Evolutionary conservation across 2,797 vertebrate species (phyloP).

Genomic region (Pteropus rufus): DNA sequence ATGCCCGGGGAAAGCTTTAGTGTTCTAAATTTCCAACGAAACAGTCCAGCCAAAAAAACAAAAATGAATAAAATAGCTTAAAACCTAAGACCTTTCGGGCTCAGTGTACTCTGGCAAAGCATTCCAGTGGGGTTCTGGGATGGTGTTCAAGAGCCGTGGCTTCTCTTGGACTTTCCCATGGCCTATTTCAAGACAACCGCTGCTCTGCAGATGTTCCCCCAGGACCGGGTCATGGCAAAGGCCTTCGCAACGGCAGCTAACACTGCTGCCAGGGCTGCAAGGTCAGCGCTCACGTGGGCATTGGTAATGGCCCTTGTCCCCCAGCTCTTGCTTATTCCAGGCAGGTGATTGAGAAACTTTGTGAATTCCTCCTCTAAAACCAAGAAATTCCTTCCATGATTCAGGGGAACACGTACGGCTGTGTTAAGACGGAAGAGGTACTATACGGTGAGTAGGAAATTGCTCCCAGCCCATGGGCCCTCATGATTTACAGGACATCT

Average conservation of each 20-base stretch:
- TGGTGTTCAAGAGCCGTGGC: conserved; percentile 80
- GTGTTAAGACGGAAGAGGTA: background rate
- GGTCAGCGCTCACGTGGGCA: background rate
- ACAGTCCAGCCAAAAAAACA: conserved; percentile 46
- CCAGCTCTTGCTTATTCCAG: background rate
- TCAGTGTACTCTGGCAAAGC: conserved; percentile 75
- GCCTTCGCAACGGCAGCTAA: conserved; percentile 54
- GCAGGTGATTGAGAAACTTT: conserved; percentile 36
- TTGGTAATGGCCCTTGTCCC: background rate
- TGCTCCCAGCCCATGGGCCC: background rate
- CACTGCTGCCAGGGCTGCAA: background rate
- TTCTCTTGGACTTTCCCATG: conserved; percentile 84
- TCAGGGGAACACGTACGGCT: background rate
- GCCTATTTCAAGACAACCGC: conserved; percentile 82
- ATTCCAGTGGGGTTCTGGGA: conserved; percentile 83
- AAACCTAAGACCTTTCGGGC: conserved; percentile 57
- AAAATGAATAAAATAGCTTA: conserved; percentile 66
- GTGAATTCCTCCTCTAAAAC: background rate
- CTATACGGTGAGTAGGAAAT: background rate
- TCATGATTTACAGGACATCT: background rate
- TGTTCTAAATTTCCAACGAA: conserved; percentile 47
- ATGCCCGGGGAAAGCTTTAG: background rate
- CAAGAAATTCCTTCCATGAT: background rate
- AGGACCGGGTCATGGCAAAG: conserved; percentile 70
- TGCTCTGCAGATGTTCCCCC: conserved; percentile 79